Evolutionary conservation across 2,113 vertebrate genomes (phyloP), one percentile per base, ranked within the genome.

Genomic region (Macheiramphus alcinus): DNA sequence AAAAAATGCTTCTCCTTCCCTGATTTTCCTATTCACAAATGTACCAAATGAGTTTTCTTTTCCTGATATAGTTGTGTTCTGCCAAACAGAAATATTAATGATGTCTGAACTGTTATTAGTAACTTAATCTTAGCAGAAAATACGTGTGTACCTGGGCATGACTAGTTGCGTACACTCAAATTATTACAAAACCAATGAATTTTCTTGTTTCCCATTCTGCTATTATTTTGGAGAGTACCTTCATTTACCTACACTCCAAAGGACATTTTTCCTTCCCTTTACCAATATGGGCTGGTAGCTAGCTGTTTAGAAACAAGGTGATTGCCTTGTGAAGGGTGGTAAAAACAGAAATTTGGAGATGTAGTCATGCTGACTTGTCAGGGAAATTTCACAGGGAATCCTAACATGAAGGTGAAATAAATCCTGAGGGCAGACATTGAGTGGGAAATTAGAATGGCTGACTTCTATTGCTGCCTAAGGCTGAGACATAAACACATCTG

Each of bases 241-340:
- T 74, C 4, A 19, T 80, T 75, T 47, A n/a, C 16, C 25, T 43
- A 0, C 0, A 0, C 16, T 59, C 43, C 31, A 93, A 81, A 87
- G 70, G 25, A 63, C 10, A 2, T 0, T 1, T 89, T 71, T 48
- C 25, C 38, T 73, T 66, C 58, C 26, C 14, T 82, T 76, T 56
- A 8, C 20, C 31, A 32, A 10, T 4, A 16, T 11, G 26, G 16
- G 6, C 9, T 68, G 34, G 6, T 42, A 17, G 19, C 34, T 45
- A 73, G 27, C 11, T 48, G 26, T 34, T 74, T 47, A 70, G 50
- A 88, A 80, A 47, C 7, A 5, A 67, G 10, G 19, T 21, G 40
- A 38, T 11, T 92, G 61, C 27, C 50, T 80, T 11, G 1, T 23
- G 22, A 83, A 80, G 32, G 8, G 5, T 65, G 53, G 32, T 6